A percentile compares a stretch with the other conserved stretches of the same genome.
These are phyloP conservation scores for Micronycteris hirsuta DNA, from an alignment of 2,113 vertebrate species.

Conservation along the genomic window DNA sequence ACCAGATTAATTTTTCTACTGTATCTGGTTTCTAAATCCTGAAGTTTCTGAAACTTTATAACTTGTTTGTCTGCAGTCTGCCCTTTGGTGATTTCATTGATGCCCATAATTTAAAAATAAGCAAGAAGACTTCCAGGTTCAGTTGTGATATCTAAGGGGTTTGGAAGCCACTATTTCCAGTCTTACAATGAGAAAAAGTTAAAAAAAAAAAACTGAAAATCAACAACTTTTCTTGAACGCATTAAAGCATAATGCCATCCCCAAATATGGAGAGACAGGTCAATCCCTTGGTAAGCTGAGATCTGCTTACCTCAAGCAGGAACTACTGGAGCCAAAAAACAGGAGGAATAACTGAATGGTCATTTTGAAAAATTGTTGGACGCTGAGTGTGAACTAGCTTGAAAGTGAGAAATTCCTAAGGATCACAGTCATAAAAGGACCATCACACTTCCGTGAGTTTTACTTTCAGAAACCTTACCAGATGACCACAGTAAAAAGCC, in stretches of 20 bases:
- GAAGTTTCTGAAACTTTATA: neutral
- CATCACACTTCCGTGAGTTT: no score
- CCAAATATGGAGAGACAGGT: neutral
- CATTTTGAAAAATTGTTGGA: neutral
- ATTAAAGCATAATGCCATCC: neutral
- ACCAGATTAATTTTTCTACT: neutral
- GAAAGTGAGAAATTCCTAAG: neutral
- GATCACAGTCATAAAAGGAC: no score
- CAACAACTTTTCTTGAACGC: neutral
- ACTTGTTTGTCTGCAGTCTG: neutral
- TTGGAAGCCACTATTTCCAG: neutral
- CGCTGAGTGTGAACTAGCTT: neutral
- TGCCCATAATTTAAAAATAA: neutral
- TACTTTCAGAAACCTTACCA: neutral
- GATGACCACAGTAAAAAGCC: neutral
- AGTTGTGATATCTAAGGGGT: neutral
- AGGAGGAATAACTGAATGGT: neutral
- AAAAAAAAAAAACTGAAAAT: neutral
- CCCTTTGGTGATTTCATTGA: neutral
- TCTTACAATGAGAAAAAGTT: neutral
- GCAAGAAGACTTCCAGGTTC: neutral
- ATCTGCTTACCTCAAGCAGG: neutral
- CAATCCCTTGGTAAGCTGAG: neutral
- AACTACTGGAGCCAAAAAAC: neutral
- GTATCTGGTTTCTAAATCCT: neutral